phyloP scores from a whole-genome alignment of 2,888 invertebrate species.

The Argyra leucocephala region DNA sequence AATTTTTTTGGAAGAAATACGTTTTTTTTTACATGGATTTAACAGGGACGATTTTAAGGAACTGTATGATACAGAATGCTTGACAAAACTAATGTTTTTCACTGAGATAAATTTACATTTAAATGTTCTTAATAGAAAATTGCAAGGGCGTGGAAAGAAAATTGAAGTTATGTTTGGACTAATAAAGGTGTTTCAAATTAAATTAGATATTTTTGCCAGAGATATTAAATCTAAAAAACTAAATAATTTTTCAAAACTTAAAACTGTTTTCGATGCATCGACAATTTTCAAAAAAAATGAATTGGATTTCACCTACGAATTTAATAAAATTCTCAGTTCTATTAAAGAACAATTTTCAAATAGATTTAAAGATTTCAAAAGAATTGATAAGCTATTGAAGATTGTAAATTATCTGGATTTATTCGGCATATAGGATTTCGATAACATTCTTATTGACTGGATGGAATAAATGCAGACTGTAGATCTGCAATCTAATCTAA shows the following conservation, averaged over 20 bases:
- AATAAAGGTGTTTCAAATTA: no score
- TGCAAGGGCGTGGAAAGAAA: conserved; percentile 11
- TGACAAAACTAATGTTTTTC: conserved; percentile 16
- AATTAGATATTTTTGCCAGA: no score
- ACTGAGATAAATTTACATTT: conserved; percentile 17
- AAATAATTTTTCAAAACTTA: no score
- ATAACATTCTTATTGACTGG: not conserved
- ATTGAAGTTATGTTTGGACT: not conserved
- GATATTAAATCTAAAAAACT: no score
- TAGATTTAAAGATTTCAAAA: not conserved
- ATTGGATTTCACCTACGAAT: no score
- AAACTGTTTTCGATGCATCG: no score
- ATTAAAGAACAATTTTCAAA: no score
- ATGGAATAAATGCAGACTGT: conserved; percentile 1
- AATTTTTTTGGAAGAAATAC: not conserved
- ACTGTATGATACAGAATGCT: conserved; percentile 13
- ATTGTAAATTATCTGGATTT: conserved; percentile 5
- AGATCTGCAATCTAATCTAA: conserved; percentile 1
- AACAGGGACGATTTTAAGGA: not conserved
- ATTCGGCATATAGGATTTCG: conserved; percentile 2
- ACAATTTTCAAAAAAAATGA: no score
- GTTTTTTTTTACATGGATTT: no score
- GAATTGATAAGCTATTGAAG: not conserved
- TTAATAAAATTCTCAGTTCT: no score
- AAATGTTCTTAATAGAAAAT: conserved; percentile 15